Conservation (phyloP, 2,888 invertebrate genomes). For the Sympetrum striolatum region DNA sequence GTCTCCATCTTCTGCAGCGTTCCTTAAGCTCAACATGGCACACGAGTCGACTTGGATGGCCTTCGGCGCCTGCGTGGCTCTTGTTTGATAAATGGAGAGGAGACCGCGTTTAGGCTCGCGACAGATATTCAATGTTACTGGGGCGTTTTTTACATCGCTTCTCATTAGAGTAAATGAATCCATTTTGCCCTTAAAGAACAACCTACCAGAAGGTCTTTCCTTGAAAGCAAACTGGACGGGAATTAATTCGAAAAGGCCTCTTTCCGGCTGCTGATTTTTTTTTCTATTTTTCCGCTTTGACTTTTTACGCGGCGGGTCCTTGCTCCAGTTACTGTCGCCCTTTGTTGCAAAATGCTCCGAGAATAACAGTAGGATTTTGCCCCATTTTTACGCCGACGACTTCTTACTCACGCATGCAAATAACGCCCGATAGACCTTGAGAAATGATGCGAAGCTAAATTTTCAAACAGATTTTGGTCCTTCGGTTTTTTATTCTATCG, state of each 20-base stretch:
- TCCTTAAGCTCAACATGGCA: not conserved
- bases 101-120: constrained; percentile 13
- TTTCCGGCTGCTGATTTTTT: not conserved
- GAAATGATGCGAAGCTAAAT: not conserved
- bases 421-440: not conserved
- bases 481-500: not conserved
- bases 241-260: not conserved
- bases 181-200: not conserved
- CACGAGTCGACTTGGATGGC: not conserved
- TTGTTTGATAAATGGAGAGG: constrained; percentile 23
- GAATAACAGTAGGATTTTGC: not conserved
- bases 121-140: constrained; percentile 17
- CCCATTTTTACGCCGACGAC: not conserved
- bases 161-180: constrained; percentile 20
- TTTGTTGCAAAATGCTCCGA: not conserved
- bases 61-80: not conserved
- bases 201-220: not conserved
- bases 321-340: constrained; percentile 1
- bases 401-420: not conserved
- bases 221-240: not conserved
- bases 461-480: not conserved
- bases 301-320: not conserved
- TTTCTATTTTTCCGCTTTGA: not conserved
- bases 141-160: constrained; percentile 16
- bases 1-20: not conserved